Conservation (phyloP, 2,113 vertebrate species). For the Pseudonaja textilis region DNA sequence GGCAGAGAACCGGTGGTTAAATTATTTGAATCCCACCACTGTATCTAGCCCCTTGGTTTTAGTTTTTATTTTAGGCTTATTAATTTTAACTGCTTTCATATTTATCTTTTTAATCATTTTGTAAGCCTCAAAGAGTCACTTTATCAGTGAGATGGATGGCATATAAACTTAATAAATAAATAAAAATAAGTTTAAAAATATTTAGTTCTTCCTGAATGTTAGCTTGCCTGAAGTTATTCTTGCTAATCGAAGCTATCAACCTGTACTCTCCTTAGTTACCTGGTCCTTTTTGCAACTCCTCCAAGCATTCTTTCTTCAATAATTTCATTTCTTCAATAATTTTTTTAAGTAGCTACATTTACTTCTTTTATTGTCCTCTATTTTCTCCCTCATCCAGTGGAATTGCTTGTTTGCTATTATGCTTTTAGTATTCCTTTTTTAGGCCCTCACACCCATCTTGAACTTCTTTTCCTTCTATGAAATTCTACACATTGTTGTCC, state of each 20-base stretch:
- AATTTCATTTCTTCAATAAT: background rate
- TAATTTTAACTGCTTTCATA: too few relatives aligned
- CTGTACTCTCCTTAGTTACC: background rate
- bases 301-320: background rate
- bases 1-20: too few relatives aligned
- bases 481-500: background rate
- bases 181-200: too few relatives aligned
- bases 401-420: background rate
- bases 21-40: too few relatives aligned
- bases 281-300: background rate
- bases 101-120: too few relatives aligned
- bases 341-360: background rate
- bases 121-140: too few relatives aligned
- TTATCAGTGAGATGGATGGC: too few relatives aligned
- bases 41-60: too few relatives aligned
- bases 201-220: background rate
- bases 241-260: background rate
- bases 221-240: background rate
- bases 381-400: background rate
- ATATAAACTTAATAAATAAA: too few relatives aligned
- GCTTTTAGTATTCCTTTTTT: background rate
- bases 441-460: background rate
- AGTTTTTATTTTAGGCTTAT: too few relatives aligned
- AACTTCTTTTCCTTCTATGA: background rate
- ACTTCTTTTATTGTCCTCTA: background rate